Base-by-base conservation (phyloP, 1,140 invertebrate genomes). In the Musca domestica region DNA sequence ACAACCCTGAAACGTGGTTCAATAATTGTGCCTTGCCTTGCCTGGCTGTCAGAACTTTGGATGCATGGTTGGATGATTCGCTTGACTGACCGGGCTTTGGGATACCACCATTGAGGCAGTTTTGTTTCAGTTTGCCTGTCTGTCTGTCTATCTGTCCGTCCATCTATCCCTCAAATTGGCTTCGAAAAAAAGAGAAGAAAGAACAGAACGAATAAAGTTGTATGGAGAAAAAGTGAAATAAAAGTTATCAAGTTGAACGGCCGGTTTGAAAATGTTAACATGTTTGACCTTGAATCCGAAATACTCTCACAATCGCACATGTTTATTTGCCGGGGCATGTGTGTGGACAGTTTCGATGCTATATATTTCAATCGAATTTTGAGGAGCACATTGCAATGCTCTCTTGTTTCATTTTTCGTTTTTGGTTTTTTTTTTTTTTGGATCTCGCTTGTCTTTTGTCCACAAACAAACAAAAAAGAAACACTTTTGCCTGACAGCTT, bases 161-260 rank as follows among this genome's bases (percentile, higher is more conserved):
- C n/a, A 30, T 58, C 15, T 30, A 30, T 12, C n/a, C 15, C 25
- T 56, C 15, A 17, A n/a, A 14, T 30, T 41, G 56, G 17, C 27
- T 27, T 34, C 41, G 56, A 61, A 27, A 61, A 34, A 61, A 27
- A 19, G 48, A 51, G 20, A 20, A 20, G 48, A 51, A 22, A 51
- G 41, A 46, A 46, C 10, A 46, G 41, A 46, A 46, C 15, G 41
- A 52, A 52, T 9, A 5, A 17, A 51, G 23, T 20, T n/a, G 23
- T 6, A 2, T 0, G 23, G 9, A 20, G n/a, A 25, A 61, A 34
- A 61, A 34, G 20, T 19, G 19, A 61, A 61, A 61, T 34, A 61
- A 61, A 61, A 61, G 27, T 61, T 61, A 58, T 58, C 54, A 61
- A 61, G 56, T 61, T 61, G 56, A 61, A 61, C 56, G 56, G 56